phyloP scores from a whole-genome alignment of 2,888 invertebrate species.

The Nomada fabriciana region DNA sequence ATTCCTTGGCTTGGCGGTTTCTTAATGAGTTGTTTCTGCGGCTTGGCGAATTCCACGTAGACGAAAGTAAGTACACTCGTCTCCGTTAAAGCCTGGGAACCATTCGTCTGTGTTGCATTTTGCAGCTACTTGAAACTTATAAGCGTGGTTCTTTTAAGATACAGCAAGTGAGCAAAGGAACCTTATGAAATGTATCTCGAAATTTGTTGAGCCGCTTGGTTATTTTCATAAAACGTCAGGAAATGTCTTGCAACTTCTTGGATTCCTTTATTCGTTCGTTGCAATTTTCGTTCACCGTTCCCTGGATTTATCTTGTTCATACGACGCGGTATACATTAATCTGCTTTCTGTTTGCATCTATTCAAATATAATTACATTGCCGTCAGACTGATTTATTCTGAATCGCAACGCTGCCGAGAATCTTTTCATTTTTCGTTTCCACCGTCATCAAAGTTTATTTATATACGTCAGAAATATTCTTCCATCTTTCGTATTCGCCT shows the following conservation, averaged over 20 bases:
- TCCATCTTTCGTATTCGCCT: not conserved
- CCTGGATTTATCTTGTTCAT: no score
- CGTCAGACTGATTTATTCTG: no score
- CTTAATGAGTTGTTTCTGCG: slow-evolving; percentile 43
- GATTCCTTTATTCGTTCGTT: not conserved
- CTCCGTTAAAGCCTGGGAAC: slow-evolving; percentile 74
- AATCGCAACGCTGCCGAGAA: no score
- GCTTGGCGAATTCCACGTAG: slow-evolving; percentile 50
- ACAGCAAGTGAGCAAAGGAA: slow-evolving; percentile 39
- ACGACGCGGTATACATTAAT: no score
- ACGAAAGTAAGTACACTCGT: slow-evolving; percentile 75
- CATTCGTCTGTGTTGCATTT: slow-evolving; percentile 65
- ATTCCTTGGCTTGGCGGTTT: slow-evolving; percentile 35
- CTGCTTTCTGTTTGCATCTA: no score
- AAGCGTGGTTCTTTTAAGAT: slow-evolving; percentile 46
- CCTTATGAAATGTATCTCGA: slow-evolving; percentile 40
- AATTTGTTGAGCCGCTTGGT: slow-evolving; percentile 25
- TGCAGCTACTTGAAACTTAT: slow-evolving; percentile 48
- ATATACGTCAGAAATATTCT: no score
- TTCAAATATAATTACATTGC: no score
- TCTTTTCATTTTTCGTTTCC: not conserved
- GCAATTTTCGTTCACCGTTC: not conserved
- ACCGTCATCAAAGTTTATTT: no score
- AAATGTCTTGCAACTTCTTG: slow-evolving; percentile 17
- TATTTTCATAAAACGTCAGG: not conserved